Conservation (phyloP, 1,140 invertebrate species). For the Zaprionus ornatus region DNA sequence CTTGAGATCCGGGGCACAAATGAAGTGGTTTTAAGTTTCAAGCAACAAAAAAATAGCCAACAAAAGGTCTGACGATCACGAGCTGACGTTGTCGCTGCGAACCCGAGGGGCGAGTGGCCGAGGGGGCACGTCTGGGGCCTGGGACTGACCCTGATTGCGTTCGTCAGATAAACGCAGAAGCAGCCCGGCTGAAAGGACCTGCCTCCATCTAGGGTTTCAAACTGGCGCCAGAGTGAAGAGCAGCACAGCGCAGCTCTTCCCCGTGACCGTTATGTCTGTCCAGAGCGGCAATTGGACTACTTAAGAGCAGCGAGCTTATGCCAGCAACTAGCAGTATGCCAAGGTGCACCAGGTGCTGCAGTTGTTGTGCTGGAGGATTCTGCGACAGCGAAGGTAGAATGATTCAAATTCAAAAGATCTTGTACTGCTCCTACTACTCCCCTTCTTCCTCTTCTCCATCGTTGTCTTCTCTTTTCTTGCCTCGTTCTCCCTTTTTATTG, state of each 20-base stretch:
- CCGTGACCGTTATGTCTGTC: background rate
- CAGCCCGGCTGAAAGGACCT: constrained; percentile 19
- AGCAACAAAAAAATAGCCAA: constrained; percentile 16
- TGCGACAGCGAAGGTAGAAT: background rate
- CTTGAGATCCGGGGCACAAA: constrained; percentile 11
- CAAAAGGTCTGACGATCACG: constrained; percentile 43
- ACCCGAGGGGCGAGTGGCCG: background rate
- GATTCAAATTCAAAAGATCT: background rate
- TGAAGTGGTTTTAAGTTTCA: constrained; percentile 70
- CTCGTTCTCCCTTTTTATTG: background rate
- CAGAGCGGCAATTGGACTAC: background rate
- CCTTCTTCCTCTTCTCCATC: background rate
- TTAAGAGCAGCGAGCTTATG: background rate
- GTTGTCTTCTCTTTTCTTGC: constrained; percentile 1
- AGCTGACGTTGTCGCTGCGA: background rate
- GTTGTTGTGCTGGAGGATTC: background rate
- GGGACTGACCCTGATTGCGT: constrained; percentile 62
- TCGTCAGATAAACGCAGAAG: constrained; percentile 54
- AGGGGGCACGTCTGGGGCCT: background rate
- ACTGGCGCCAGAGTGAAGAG: constrained; percentile 23
- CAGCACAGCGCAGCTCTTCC: constrained; percentile 1
- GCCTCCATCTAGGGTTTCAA: constrained; percentile 34
- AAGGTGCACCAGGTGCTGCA: constrained; percentile 1
- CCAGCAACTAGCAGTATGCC: background rate
- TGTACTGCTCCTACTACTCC: background rate